These are phyloP conservation scores for Erpornis zantholeuca DNA, from an alignment of 2,113 vertebrate genomes.

Conservation along the genomic window DNA sequence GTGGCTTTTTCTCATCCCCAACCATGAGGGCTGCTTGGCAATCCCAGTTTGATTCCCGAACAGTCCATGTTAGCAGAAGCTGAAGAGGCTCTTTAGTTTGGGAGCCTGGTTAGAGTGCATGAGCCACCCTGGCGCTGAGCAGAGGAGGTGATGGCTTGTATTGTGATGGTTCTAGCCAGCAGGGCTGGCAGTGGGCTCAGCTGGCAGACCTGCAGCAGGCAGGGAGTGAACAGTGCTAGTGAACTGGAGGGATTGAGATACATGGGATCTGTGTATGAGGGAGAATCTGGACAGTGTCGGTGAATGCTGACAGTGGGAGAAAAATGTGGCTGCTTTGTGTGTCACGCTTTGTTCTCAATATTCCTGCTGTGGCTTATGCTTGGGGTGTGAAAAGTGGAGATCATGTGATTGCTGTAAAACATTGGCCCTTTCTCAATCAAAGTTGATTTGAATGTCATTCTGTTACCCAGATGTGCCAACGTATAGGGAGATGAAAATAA, in stretches of 20 bases:
- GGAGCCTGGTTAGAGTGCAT: too few species aligned
- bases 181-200: neutral
- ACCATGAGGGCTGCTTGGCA: neutral
- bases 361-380: neutral
- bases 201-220: neutral
- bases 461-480: neutral
- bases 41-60: neutral
- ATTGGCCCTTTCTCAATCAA: neutral
- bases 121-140: neutral
- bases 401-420: neutral
- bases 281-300: neutral
- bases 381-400: neutral
- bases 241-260: neutral
- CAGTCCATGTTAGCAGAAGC: neutral
- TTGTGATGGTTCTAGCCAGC: neutral
- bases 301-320: neutral
- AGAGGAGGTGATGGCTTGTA: neutral
- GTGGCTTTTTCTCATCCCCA: neutral
- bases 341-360: neutral
- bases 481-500: neutral
- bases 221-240: neutral
- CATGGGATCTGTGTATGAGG: neutral
- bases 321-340: neutral
- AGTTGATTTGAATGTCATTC: neutral
- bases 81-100: neutral